phyloP scores from a whole-genome alignment of 1,140 invertebrate genomes.

The Aethina tumida region DNA sequence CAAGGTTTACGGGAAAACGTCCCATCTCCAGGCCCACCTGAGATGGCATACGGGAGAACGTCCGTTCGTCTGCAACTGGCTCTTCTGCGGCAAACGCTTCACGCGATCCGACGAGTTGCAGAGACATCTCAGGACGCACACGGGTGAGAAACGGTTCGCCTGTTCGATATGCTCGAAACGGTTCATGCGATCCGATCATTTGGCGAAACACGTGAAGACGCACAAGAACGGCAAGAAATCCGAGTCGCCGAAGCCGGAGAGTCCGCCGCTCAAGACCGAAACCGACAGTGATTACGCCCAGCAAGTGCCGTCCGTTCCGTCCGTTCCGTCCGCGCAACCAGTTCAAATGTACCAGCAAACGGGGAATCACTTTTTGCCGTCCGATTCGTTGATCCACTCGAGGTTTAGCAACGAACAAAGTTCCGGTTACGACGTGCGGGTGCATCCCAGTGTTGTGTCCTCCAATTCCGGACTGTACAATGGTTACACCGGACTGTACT shows the following conservation, averaged over 20 bases:
- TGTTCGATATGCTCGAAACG: conserved; percentile 65
- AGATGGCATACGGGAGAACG: conserved; percentile 77
- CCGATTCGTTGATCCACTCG: too few species aligned
- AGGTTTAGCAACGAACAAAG: too few species aligned
- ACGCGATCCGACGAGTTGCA: conserved; percentile 83
- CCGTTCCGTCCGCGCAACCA: too few species aligned
- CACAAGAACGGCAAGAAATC: conserved; percentile 47
- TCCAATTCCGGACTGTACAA: too few species aligned
- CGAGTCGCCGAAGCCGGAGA: conserved; percentile 4
- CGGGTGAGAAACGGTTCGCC: conserved; percentile 70
- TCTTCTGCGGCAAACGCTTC: conserved; percentile 77
- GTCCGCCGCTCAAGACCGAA: not conserved
- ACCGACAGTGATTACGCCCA: too few species aligned
- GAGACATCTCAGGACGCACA: conserved; percentile 70
- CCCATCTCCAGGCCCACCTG: conserved; percentile 79
- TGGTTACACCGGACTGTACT: too few species aligned
- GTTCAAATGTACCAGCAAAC: too few species aligned
- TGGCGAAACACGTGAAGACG: conserved; percentile 75
- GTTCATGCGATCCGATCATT: conserved; percentile 77
- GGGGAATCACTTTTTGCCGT: too few species aligned
- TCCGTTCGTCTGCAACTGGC: conserved; percentile 67
- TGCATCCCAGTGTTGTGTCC: too few species aligned
- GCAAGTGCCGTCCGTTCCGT: too few species aligned
- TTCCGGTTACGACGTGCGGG: too few species aligned
- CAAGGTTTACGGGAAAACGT: conserved; percentile 87